Base-by-base conservation (phyloP, 2,888 invertebrate genomes). In the Chymomyza caudatula region DNA sequence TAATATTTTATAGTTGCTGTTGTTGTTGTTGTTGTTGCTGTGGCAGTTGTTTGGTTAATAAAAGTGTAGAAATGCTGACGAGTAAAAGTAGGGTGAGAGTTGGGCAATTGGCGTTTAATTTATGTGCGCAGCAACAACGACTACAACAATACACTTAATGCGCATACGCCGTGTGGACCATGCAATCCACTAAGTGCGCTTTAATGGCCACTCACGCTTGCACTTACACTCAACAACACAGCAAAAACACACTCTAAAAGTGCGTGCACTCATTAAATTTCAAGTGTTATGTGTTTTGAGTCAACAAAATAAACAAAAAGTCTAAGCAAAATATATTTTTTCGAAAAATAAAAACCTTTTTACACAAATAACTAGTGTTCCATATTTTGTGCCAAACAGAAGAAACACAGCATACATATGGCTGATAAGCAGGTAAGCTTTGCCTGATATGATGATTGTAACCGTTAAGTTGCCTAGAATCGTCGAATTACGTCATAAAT, bases 101-200 rank as follows among this genome's bases (percentile, higher is more conserved):
- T 66, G 65, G 20, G 66, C 76, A 73, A 70, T 74, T 69, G 63
- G 53, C 55, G 63, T 73, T 65, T 62, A 59, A 55, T 55, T 55
- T 55, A 29, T 29, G 53, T 53, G 23, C 13, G 17, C 8, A 47
- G 19, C n/a, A n/a, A 13, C 44, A 44, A 4, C 25, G 25, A 11
- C 29, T 11, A 11, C 29, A 37, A 47, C 17, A 47, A 6, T 17
- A 15, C 47, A 15, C 19, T n/a, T 47, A 47, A 6, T 17, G 47
- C 47, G 47, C 19, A 47, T 47, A 47, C 47, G 47, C 47, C 11
- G 19, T 17, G 47, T 47, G 47, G 8, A 37, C 29, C 29, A 37
- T 47, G 47, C 47, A 47, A 19, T 6, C 2, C 47, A 47, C 19
- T 47, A 47, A 47, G 47, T 47, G 47, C 47, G 19, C 47, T 17